These are phyloP conservation scores for Oscheius myriophilus DNA, from an alignment of 2,888 invertebrate species.

Conservation along the genomic window DNA sequence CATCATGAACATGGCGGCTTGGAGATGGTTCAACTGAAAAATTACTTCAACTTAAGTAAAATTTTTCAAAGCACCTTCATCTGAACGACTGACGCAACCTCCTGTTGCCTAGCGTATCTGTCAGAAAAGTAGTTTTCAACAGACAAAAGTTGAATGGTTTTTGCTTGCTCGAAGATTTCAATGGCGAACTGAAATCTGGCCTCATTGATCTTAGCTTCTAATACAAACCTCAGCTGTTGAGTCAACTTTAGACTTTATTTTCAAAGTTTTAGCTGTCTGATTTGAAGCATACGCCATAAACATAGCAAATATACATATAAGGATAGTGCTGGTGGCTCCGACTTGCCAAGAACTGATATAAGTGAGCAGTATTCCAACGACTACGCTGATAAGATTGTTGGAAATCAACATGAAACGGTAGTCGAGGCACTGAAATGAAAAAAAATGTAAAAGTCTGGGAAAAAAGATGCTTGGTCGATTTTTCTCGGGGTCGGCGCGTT, in stretches of 20 bases:
- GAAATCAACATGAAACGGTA: conserved; percentile 48
- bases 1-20: conserved; percentile 26
- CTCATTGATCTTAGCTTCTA: too few relatives aligned
- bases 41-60: neutral
- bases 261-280: conserved; percentile 33
- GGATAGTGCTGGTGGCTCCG: conserved; percentile 31
- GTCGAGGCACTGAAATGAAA: conserved; percentile 49
- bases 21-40: conserved; percentile 21
- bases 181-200: conserved; percentile 65
- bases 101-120: conserved; percentile 59
- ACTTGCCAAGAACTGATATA: conserved; percentile 48
- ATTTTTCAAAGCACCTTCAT: conserved; percentile 24
- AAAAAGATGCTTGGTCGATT: too few relatives aligned
- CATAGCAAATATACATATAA: conserved; percentile 11
- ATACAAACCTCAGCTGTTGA: conserved; percentile 33
- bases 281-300: conserved; percentile 34
- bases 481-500: too few relatives aligned
- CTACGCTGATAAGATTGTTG: conserved; percentile 35
- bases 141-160: conserved; percentile 71
- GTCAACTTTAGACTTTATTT: conserved; percentile 38
- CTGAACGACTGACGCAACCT: conserved; percentile 29
- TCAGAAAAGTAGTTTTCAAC: conserved; percentile 70
- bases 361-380: conserved; percentile 42
- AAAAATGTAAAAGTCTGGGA: too few relatives aligned
- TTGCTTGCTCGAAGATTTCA: conserved; percentile 72